These are phyloP conservation scores for Tetheella fluctuosa DNA, from an alignment of 2,888 invertebrate species.

Conservation along the genomic window DNA sequence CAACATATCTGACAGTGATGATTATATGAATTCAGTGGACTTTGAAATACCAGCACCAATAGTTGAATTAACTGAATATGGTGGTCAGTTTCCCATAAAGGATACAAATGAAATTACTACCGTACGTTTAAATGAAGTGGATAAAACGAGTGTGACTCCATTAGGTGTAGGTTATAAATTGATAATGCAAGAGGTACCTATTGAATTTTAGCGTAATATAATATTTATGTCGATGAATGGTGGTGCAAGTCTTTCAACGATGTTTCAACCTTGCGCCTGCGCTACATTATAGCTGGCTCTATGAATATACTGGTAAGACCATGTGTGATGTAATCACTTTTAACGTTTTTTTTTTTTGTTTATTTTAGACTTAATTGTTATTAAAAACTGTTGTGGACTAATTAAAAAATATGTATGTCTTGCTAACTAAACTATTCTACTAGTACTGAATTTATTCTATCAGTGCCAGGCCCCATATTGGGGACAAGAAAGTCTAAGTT, in stretches of 20 bases:
- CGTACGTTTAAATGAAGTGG: constrained; percentile 13
- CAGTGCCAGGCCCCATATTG: no score
- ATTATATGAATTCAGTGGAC: constrained; percentile 59
- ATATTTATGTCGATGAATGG: background rate
- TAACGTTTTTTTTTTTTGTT: no score
- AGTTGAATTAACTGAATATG: constrained; percentile 59
- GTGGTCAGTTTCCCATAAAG: constrained; percentile 25
- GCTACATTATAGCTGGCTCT: background rate
- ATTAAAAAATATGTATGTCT: no score
- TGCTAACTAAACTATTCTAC: no score
- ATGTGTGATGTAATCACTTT: no score
- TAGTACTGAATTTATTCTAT: no score
- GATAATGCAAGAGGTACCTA: constrained; percentile 71
- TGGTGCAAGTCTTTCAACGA: background rate
- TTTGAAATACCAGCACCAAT: constrained; percentile 73
- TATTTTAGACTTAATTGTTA: no score
- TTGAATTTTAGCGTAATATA: constrained; percentile 57
- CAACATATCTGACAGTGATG: constrained; percentile 53
- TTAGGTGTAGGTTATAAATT: constrained; percentile 53
- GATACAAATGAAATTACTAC: constrained; percentile 24
- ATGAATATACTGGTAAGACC: background rate
- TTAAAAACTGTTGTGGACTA: no score
- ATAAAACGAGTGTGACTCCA: constrained; percentile 35
- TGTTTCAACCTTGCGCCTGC: background rate
- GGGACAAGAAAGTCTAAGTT: no score